These are phyloP conservation scores for Progne subis DNA, from an alignment of 2,113 vertebrate genomes.

Conservation along the genomic window DNA sequence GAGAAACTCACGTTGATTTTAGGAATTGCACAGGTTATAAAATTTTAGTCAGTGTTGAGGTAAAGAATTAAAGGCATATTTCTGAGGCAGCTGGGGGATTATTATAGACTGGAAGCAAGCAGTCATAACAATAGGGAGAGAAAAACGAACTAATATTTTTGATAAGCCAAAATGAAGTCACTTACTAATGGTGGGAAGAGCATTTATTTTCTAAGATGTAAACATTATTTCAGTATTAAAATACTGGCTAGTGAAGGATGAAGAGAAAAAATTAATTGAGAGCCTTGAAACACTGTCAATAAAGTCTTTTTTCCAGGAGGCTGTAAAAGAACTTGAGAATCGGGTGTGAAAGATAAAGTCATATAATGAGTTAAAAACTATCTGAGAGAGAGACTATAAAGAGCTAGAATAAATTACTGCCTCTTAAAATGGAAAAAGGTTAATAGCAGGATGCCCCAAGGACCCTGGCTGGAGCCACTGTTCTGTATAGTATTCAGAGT, in stretches of 20 bases:
- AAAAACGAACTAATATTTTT: not conserved
- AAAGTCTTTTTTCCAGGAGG: not conserved
- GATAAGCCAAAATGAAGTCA: not conserved
- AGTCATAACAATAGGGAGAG: not conserved
- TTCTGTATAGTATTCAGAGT: not conserved
- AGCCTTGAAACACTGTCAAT: not conserved
- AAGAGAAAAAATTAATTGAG: not conserved
- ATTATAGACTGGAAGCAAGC: not conserved
- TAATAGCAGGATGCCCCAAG: constrained; percentile 8
- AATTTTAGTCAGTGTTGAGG: not conserved
- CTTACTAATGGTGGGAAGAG: not conserved
- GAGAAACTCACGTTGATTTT: not conserved
- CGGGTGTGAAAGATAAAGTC: not conserved
- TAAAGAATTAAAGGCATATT: not conserved
- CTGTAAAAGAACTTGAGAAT: constrained; percentile 8
- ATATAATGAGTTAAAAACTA: constrained; percentile 40
- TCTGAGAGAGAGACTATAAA: not conserved
- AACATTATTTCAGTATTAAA: not conserved
- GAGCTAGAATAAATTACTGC: constrained; percentile 26
- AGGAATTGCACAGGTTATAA: not conserved
- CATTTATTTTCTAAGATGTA: not conserved
- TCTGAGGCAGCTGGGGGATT: not conserved
- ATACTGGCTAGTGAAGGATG: not conserved
- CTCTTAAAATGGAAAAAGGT: constrained; percentile 41
- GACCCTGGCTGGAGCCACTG: not conserved